phyloP scores from a whole-genome alignment of 2,888 invertebrate species.

The Ceramica pisi region DNA sequence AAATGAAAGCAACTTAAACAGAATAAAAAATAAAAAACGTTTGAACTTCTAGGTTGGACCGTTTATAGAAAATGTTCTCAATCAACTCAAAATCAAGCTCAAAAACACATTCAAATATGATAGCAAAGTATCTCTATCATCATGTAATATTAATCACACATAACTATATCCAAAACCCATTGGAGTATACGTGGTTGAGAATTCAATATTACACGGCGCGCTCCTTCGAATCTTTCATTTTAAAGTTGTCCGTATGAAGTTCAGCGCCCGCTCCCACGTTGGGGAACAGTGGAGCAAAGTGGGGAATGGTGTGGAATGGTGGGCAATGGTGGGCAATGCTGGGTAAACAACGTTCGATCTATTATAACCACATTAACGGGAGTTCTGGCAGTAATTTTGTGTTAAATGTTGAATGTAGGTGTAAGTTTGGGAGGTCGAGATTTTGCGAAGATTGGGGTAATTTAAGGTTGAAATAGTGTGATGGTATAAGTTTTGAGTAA shows the following conservation, averaged over 20 bases:
- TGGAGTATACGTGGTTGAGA: constrained; percentile 55
- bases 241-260: constrained; percentile 79
- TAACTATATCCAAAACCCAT: constrained; percentile 47
- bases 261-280: constrained; percentile 39
- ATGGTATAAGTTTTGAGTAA: constrained; percentile 8
- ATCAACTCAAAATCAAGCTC: too few species aligned
- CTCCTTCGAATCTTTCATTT: constrained; percentile 81
- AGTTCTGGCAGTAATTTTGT: constrained; percentile 44
- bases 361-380: constrained; percentile 60
- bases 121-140: constrained; percentile 6
- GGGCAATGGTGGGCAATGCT: constrained; percentile 35
- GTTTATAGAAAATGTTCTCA: background rate
- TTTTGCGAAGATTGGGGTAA: constrained; percentile 19
- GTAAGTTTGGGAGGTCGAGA: constrained; percentile 13
- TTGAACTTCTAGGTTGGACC: background rate
- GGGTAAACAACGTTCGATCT: constrained; percentile 74
- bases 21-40: background rate
- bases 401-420: constrained; percentile 12
- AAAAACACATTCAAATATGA: constrained; percentile 10
- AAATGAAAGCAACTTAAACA: background rate
- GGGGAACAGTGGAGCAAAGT: constrained; percentile 37
- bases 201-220: constrained; percentile 68
- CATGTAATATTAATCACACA: constrained; percentile 44
- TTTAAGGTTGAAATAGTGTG: constrained; percentile 28
- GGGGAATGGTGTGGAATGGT: constrained; percentile 44